Conservation (phyloP, 2,113 vertebrate species). For the Lepus europaeus region DNA sequence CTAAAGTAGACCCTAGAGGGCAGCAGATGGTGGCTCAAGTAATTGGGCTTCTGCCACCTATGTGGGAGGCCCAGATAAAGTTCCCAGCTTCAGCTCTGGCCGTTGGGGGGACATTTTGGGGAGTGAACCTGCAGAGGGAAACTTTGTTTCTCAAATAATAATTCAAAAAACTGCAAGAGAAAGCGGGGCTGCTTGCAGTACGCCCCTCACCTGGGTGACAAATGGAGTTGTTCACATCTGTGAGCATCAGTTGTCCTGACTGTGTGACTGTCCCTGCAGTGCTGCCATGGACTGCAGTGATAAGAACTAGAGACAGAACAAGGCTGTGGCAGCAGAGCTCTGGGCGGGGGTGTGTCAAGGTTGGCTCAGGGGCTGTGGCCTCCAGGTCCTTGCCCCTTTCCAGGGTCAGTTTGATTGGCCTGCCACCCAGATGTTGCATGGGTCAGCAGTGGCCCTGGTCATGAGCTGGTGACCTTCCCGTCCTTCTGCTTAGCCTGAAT, state of each 20-base stretch:
- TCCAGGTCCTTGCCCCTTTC: background rate
- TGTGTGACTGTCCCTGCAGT: background rate
- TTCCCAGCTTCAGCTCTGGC: too few species aligned
- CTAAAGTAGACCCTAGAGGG: too few species aligned
- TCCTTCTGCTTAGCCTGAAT: background rate
- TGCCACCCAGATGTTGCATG: background rate
- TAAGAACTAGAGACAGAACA: too few species aligned
- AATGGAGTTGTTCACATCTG: rapidly evolving
- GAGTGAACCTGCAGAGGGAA: too few species aligned
- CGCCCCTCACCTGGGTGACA: background rate
- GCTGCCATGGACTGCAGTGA: background rate
- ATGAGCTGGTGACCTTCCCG: background rate
- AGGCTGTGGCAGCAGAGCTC: background rate
- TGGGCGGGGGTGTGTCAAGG: background rate
- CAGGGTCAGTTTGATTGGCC: background rate
- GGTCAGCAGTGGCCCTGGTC: background rate
- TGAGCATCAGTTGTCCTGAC: background rate
- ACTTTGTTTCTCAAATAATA: too few species aligned
- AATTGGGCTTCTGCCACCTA: too few species aligned
- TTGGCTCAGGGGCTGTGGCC: background rate
- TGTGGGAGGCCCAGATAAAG: too few species aligned
- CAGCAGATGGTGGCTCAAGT: too few species aligned
- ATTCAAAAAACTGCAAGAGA: background rate
- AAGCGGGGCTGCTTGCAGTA: background rate
- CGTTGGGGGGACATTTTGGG: too few species aligned